Evolutionary conservation across 2,797 vertebrate species (phyloP), one percentile per base, ranked within the genome.

Genomic region (Pampus argenteus): DNA sequence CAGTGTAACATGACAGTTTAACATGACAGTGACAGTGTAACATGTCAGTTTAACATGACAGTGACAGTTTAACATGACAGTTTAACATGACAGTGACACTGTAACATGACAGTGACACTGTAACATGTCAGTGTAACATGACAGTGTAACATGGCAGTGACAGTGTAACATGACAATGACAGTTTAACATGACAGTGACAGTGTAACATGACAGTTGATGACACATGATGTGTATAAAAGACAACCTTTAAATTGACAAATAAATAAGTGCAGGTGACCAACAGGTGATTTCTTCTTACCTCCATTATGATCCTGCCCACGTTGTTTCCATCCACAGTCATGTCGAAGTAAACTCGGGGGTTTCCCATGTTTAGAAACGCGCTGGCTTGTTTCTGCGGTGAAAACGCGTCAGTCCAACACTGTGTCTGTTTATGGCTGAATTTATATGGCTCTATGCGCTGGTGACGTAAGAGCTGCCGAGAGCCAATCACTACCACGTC

Each of bases 271-370:
- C 6, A 57, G 17, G 7, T 10, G 15, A 48, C 4, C 44, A n/a
- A 70, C 6, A 13, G 5, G 17, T 3, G 2, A 9, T 0, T 29
- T 2, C 2, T 0, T 56, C 70, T 78, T 78, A 98, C 97, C 97
- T 97, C 95, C 81, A 98, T 96, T 5, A 92, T 11, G 40, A 98
- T 86, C 79, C 95, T 92, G 26, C 97, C 97, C 0, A 94, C 1
- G 0, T 69, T 71, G 0, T 61, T 60, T 51, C 67, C 85, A 5
- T 88, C 86, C 5, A 86, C 83, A 0, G 76, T 25, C 52, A 98
- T 82, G 36, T 98, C 96, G 76, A 98, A 98, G 85, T 85, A 98
- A 31, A 98, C 96, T 66, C 11, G 45, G 0, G 95, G 96, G 26
- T 91, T 94, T 25, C 44, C 84, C 91, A 93, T 93, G 3, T 66